Conservation (phyloP, 2,888 invertebrate genomes). For the Melinopterus prodromus region DNA sequence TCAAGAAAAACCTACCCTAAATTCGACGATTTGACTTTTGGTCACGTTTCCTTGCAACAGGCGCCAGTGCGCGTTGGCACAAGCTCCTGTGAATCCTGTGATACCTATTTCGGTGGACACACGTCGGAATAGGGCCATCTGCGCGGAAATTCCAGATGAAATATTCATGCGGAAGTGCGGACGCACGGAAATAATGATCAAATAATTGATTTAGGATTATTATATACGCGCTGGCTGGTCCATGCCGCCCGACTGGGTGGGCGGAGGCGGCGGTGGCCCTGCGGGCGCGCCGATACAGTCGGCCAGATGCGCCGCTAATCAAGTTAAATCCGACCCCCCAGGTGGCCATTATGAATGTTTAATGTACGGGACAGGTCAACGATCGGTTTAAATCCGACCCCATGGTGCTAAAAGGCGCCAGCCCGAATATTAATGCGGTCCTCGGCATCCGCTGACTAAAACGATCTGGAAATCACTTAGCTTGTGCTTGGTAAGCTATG, state of each 20-base stretch:
- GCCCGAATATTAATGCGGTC: constrained; percentile 32
- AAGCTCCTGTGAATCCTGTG: background rate
- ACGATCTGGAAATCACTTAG: background rate
- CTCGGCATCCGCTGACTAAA: background rate
- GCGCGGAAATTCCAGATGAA: constrained; percentile 23
- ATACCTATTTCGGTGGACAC: background rate
- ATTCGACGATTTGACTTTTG: background rate
- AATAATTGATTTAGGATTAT: constrained; percentile 42
- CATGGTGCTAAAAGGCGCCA: constrained; percentile 32
- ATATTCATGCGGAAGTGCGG: constrained; percentile 21
- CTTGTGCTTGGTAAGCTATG: background rate
- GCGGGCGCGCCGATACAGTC: constrained; percentile 34
- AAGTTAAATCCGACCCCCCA: constrained; percentile 41
- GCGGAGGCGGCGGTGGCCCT: background rate
- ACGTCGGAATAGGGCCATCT: constrained; percentile 18
- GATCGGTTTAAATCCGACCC: constrained; percentile 35
- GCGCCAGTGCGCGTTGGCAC: background rate
- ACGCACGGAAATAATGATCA: constrained; percentile 37
- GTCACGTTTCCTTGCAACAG: background rate
- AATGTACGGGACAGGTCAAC: constrained; percentile 40
- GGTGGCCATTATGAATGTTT: constrained; percentile 44
- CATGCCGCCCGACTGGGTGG: constrained; percentile 37
- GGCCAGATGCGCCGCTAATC: constrained; percentile 43
- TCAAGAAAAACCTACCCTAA: too few relatives aligned
- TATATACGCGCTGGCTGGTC: constrained; percentile 38